Evolutionary conservation across 2,113 vertebrate genomes (phyloP).

Genomic region (Helogale parvula): DNA sequence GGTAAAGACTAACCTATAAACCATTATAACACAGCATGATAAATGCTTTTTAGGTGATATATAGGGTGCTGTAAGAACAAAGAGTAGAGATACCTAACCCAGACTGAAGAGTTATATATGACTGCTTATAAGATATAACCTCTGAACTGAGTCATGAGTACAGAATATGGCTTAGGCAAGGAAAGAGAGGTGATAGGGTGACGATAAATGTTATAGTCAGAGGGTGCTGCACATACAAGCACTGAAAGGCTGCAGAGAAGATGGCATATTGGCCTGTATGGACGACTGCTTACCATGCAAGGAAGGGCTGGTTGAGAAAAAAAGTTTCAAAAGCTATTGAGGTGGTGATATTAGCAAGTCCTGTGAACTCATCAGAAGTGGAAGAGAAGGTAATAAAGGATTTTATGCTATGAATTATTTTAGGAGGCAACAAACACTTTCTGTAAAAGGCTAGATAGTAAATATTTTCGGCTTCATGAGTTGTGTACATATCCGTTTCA

Average conservation of each 20-base stretch:
- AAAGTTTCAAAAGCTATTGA: no score
- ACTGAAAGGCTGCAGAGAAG: not conserved
- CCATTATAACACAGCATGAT: not conserved
- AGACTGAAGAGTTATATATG: not conserved
- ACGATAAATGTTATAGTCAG: not conserved
- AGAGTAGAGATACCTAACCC: not conserved
- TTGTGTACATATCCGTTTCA: not conserved
- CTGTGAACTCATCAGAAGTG: no score
- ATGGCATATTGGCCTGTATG: not conserved
- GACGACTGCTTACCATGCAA: no score
- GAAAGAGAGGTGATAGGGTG: not conserved
- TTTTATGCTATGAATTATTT: no score
- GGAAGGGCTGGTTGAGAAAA: no score
- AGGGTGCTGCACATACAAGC: not conserved
- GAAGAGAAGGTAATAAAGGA: no score
- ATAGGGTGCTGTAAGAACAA: not conserved
- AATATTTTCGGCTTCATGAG: not conserved
- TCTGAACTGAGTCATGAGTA: not conserved
- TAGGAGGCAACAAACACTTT: no score
- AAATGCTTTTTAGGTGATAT: not conserved
- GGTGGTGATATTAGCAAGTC: no score
- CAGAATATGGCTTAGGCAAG: not conserved
- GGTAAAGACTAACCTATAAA: not conserved
- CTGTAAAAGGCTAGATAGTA: not conserved
- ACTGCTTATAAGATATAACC: not conserved